phyloP scores from a whole-genome alignment of 2,797 vertebrate genomes.

The Dallia pectoralis region DNA sequence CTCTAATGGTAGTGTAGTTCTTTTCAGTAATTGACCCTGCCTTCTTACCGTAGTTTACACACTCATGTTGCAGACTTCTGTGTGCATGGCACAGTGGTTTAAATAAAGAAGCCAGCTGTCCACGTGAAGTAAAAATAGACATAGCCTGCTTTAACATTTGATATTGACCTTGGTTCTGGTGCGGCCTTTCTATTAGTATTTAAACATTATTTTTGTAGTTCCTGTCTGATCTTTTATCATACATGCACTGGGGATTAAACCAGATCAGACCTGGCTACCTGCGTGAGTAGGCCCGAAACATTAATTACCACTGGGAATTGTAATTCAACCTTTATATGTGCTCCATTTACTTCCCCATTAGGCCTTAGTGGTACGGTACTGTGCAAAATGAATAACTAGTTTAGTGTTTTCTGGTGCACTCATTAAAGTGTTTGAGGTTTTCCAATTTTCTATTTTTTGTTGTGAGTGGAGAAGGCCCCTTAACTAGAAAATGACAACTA shows the following conservation, averaged over 20 bases:
- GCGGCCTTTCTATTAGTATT: conserved; percentile 7
- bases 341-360: neutral
- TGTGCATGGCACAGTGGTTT: conserved; percentile 43
- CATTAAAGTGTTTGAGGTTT: no score
- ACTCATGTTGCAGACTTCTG: neutral
- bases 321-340: neutral
- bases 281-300: neutral
- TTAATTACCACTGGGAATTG: neutral
- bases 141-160: conserved; percentile 54
- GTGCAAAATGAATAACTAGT: no score
- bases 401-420: no score
- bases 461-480: no score
- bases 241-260: neutral
- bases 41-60: neutral
- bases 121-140: conserved; percentile 53
- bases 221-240: neutral
- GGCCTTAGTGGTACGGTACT: neutral
- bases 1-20: neutral
- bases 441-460: no score
- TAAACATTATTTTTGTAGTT: neutral
- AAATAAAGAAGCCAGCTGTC: conserved; percentile 41
- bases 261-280: neutral
- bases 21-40: neutral
- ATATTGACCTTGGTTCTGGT: conserved; percentile 45
- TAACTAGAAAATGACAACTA: no score